phyloP scores from a whole-genome alignment of 2,888 invertebrate species.

The Drosophila pseudotalamancana region DNA sequence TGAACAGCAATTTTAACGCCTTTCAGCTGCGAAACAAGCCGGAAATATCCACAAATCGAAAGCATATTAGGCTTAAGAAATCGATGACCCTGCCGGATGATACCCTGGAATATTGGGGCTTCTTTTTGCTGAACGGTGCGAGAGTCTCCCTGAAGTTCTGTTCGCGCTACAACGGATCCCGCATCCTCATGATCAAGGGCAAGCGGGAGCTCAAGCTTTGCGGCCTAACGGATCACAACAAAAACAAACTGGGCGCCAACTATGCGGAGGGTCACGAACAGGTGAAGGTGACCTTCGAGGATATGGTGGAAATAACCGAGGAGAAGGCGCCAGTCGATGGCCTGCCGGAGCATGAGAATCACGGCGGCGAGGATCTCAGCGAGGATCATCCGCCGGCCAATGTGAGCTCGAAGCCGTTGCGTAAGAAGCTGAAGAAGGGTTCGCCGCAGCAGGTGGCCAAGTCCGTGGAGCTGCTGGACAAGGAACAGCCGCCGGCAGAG shows the following conservation, averaged over 20 bases:
- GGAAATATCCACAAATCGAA: slow-evolving; percentile 88
- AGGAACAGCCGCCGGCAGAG: not conserved
- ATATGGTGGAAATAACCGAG: slow-evolving; percentile 85
- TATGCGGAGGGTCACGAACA: slow-evolving; percentile 83
- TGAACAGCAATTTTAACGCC: slow-evolving; percentile 90
- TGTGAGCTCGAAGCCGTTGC: slow-evolving; percentile 9
- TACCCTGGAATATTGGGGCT: slow-evolving; percentile 95
- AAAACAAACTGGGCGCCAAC: slow-evolving; percentile 87
- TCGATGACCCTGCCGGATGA: slow-evolving; percentile 93
- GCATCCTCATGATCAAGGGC: slow-evolving; percentile 92
- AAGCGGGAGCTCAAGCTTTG: slow-evolving; percentile 91
- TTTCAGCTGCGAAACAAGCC: slow-evolving; percentile 90
- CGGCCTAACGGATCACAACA: slow-evolving; percentile 89
- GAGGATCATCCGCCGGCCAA: slow-evolving; percentile 49
- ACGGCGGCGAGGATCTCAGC: slow-evolving; percentile 80
- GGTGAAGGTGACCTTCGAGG: slow-evolving; percentile 86
- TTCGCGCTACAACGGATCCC: slow-evolving; percentile 91
- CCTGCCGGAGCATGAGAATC: slow-evolving; percentile 80
- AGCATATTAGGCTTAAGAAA: slow-evolving; percentile 91
- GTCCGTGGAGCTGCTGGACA: not conserved
- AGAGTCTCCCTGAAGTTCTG: slow-evolving; percentile 91
- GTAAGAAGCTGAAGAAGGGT: slow-evolving; percentile 77
- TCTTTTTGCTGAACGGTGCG: slow-evolving; percentile 92
- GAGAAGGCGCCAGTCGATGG: slow-evolving; percentile 60
- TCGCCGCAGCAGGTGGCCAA: slow-evolving; percentile 17